Evolutionary conservation across 1,140 invertebrate species (phyloP), one percentile per base, ranked within the genome.

Genomic region (Cryptotermes secundus): DNA sequence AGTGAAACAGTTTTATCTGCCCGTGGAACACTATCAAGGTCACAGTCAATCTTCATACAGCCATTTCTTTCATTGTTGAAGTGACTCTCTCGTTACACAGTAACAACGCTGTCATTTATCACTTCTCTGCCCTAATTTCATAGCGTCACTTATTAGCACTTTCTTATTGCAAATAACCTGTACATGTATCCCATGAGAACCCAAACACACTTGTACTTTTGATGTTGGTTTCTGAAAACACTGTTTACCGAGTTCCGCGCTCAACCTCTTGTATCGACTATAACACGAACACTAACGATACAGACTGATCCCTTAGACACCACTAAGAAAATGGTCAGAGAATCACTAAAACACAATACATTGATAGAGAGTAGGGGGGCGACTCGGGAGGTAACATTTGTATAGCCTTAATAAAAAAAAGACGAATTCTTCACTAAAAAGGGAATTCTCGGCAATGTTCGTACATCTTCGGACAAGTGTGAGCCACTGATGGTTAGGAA

Each of bases 351-450:
- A 72, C 59, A 72, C 59, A 72, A 72, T 72, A 72, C 59, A n/a
- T 72, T 26, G n/a, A n/a, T 72, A 26, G 26, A 31, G 26, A 14
- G 26, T 72, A 14, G 19, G n/a, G 59, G 59, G 16, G 59, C 6
- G 2, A 26, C 26, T 72, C n/a, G 59, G 59, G 59, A 72, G 59
- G 59, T 72, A 31, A 72, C 59, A 72, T 72, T 72, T 72, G 59
- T 72, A 72, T 72, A 72, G 59, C 59, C 26, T n/a, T 72, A 72
- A 72, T 72, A 72, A 31, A 72, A 72, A 10, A 72, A 72, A 72
- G n/a, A 72, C 4, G 26, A 72, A 72, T 72, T 72, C 59, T n/a
- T 72, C 59, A 72, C 59, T 16, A n/a, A 72, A n/a, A 72, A 72
- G n/a, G 59, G 59, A n/a, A 72, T 26, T n/a, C 4, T 72, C 59